These are phyloP conservation scores for Clinocottus analis DNA, from an alignment of 2,113 vertebrate species.

Conservation along the genomic window DNA sequence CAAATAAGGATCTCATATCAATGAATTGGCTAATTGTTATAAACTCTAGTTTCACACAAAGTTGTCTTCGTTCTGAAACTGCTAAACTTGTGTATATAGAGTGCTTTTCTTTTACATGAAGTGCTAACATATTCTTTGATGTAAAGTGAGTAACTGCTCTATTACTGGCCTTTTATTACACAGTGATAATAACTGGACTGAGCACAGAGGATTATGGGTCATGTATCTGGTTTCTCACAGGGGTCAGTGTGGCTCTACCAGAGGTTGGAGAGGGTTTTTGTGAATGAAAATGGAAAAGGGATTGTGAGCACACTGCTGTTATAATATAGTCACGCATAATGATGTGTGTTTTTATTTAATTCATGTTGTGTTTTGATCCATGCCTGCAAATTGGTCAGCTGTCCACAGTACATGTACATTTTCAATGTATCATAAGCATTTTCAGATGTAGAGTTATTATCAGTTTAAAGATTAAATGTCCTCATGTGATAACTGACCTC, in stretches of 20 bases:
- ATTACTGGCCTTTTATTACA: too few relatives aligned
- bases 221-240: slow-evolving; percentile 14
- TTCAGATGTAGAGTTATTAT: background rate
- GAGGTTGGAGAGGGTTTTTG: slow-evolving; percentile 3
- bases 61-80: too few relatives aligned
- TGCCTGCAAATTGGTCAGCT: background rate
- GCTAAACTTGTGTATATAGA: too few relatives aligned
- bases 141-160: too few relatives aligned
- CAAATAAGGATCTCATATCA: background rate
- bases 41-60: background rate
- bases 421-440: background rate
- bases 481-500: slow-evolving; percentile 21
- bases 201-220: slow-evolving; percentile 27
- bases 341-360: background rate
- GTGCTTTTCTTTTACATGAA: too few relatives aligned
- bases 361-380: background rate
- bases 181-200: too few relatives aligned
- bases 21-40: background rate
- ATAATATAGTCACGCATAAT: background rate
- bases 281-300: slow-evolving; percentile 4
- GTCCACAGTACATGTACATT: background rate
- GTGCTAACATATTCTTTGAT: too few relatives aligned
- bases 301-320: background rate
- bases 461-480: slow-evolving; percentile 1
- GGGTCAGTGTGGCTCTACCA: background rate